Evolutionary conservation across 2,888 invertebrate species (phyloP).

Genomic region (Gnatocerus cornutus): DNA sequence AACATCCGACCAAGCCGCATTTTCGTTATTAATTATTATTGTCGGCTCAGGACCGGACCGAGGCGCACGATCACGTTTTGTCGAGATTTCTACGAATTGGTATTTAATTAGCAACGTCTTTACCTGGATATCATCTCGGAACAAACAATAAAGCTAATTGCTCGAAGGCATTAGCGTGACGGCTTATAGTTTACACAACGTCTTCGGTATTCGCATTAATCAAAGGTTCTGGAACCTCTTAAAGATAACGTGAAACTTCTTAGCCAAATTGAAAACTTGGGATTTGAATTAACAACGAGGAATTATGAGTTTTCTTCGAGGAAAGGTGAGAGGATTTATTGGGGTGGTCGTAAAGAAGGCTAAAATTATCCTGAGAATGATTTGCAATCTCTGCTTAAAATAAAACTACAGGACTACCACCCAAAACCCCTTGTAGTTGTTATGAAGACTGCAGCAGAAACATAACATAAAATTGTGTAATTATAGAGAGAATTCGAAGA

Average conservation of each 20-base stretch:
- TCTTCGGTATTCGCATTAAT: slow-evolving; percentile 10
- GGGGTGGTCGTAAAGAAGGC: too few species aligned
- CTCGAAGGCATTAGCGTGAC: slow-evolving; percentile 25
- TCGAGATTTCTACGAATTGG: too few species aligned
- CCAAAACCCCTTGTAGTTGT: too few species aligned
- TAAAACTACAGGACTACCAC: too few species aligned
- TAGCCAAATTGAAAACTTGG: background rate
- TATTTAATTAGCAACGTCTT: slow-evolving; percentile 27
- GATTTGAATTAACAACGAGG: background rate
- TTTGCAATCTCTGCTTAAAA: too few species aligned
- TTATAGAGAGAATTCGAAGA: too few species aligned
- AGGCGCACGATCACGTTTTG: too few species aligned
- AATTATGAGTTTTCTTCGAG: slow-evolving; percentile 4
- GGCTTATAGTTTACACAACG: slow-evolving; percentile 24
- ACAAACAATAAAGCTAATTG: slow-evolving; percentile 35
- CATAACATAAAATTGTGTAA: too few species aligned
- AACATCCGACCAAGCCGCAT: background rate
- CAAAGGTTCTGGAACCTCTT: background rate
- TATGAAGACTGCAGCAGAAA: too few species aligned
- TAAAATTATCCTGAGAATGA: too few species aligned
- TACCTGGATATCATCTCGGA: slow-evolving; percentile 26
- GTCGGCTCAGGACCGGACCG: background rate
- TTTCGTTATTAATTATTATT: slow-evolving; percentile 21
- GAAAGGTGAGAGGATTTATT: background rate
- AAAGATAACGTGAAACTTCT: background rate